Percentiles rank a stretch among this genome's conserved stretches.
These are phyloP conservation scores for Ganaspis sp. DNA, from an alignment of 1,140 invertebrate genomes.

Conservation along the genomic window DNA sequence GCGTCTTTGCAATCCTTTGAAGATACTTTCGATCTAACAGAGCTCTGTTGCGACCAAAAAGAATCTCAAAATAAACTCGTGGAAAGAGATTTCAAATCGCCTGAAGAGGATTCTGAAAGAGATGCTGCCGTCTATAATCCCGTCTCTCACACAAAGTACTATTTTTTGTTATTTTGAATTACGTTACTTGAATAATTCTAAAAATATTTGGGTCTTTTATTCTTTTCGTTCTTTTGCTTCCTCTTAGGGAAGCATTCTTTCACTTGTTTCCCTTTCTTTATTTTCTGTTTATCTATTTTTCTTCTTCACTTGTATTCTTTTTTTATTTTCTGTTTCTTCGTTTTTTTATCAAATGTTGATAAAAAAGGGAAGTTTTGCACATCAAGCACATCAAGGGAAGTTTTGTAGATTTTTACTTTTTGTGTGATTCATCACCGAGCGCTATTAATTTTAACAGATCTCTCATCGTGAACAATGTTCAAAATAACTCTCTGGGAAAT, in stretches of 20 bases:
- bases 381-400: no score
- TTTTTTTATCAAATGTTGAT: no score
- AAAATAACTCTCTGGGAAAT: constrained; percentile 11
- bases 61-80: constrained; percentile 31
- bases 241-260: no score
- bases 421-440: not conserved
- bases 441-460: constrained; percentile 40
- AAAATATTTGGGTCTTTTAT: no score
- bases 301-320: no score
- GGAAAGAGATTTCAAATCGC: not conserved
- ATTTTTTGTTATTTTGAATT: not conserved
- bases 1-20: constrained; percentile 40
- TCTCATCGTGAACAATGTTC: not conserved
- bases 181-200: no score
- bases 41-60: constrained; percentile 24
- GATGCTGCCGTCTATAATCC: not conserved
- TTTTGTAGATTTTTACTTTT: no score
- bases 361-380: no score
- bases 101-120: not conserved
- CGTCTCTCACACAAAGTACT: not conserved
- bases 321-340: no score
- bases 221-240: no score
- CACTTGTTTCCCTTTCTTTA: no score
- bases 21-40: constrained; percentile 42
- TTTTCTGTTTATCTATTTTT: no score